Evolutionary conservation across 2,113 vertebrate genomes (phyloP), one percentile per base, ranked within the genome.

Genomic region (Boleophthalmus pectinirostris): DNA sequence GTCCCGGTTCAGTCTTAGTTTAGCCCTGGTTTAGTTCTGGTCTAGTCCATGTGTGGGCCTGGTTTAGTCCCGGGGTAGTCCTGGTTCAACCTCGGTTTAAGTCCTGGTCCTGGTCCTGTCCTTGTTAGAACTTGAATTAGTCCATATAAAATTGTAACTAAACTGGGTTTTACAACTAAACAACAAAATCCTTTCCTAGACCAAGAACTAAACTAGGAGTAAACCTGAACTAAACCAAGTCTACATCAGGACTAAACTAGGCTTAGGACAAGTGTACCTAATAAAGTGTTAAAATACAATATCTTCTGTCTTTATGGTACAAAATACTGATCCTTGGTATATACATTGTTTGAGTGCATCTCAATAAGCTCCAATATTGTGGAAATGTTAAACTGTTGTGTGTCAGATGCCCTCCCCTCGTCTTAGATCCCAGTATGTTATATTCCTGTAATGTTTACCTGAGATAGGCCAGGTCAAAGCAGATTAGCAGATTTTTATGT

Each of bases 261-360:
- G 47, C 29, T 29, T 29, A 2, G 4, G 29, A 29, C 29, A 29
- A 20, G 53, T 56, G 14, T 29, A 60, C 57, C 4, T 29, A 60
- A 29, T 60, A 60, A 60, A 29, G 23, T 24, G 57, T 14, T 15
- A 25, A 58, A 57, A 73, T 70, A 72, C 33, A 20, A 46, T 80
- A 73, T 78, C 66, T 16, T 66, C 66, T 58, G 43, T 65, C 56
- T 53, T 49, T 78, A 78, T 70, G 83, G 67, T 92, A 92, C 85
- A 91, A 83, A 56, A 88, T 84, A 90, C 85, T 83, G 77, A 77
- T 79, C 80, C 49, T 58, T 80, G 72, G 81, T 90, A 91, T 92
- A 69, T 90, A 91, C 71, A 82, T 38, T 33, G 15, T 51, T 75
- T 25, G 21, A 24, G 57, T 6, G 57, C 24, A 29, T 60, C 57